Conservation (phyloP, 2,113 vertebrate species). For the Canis aureus region DNA sequence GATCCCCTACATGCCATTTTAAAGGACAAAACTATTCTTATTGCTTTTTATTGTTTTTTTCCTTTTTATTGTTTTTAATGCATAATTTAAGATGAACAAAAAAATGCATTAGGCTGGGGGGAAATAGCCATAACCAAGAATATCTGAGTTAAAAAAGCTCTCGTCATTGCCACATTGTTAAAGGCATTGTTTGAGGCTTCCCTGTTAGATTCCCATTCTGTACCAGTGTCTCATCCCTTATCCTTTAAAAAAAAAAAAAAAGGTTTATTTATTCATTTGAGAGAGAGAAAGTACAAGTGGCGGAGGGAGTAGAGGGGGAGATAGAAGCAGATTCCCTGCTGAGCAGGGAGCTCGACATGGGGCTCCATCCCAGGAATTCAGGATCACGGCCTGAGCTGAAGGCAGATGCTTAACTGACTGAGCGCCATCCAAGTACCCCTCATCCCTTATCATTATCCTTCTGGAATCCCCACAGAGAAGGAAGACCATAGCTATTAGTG, state of each 20-base stretch:
- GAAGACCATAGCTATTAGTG: background rate
- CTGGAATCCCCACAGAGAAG: background rate
- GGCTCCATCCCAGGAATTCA: background rate
- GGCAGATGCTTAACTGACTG: background rate
- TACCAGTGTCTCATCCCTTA: background rate
- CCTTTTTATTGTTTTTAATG: background rate
- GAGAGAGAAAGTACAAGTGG: no score
- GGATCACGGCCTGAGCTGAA: background rate
- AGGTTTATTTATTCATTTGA: background rate
- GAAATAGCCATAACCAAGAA: background rate
- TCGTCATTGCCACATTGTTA: background rate
- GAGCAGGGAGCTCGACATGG: background rate
- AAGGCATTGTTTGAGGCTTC: background rate
- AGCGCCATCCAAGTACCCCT: background rate
- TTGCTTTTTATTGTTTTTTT: slow-evolving; percentile 33
- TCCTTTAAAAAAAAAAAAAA: background rate
- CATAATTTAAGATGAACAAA: slow-evolving; percentile 8
- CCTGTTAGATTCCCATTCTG: background rate
- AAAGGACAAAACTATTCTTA: slow-evolving; percentile 23
- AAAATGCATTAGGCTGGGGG: background rate
- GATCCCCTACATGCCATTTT: background rate
- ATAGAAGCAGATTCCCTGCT: background rate
- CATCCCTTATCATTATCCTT: background rate
- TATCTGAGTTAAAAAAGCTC: background rate
- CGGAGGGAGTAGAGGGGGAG: background rate